Evolutionary conservation across 2,113 vertebrate species (phyloP), one percentile per base, ranked within the genome.

Genomic region (Riparia riparia): DNA sequence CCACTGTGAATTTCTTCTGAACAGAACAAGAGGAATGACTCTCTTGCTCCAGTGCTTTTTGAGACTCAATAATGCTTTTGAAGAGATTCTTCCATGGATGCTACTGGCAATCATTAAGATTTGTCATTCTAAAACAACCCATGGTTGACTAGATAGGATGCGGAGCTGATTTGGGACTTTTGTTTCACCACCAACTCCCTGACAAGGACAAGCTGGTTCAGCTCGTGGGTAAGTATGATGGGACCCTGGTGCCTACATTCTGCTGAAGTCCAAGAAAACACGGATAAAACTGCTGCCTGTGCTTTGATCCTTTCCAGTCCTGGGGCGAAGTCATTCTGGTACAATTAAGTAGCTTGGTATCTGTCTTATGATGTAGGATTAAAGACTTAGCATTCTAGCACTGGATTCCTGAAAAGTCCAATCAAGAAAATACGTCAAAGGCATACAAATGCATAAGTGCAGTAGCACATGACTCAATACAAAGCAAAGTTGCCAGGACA

Each of bases 341-440:
- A 77, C 68, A 93, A 77, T 85, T 96, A 93, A 88, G 58, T 90
- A 88, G 92, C 74, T 93, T 85, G 92, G 41, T 80, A 53, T 88
- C 79, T 88, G 12, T 63, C 71, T 81, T 94, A 50, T 73, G 88
- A 86, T 86, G 90, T 81, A 58, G 86, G 82, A 91, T 96, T 95
- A 95, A 73, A 86, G 78, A 93, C 2, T 96, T 79, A 85, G 39
- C 73, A 86, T 85, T 81, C 37, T 32, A 82, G 49, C 54, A 37
- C 71, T 88, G 39, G 45, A 79, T 87, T 94, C 84, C 85, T 95
- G 90, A 92, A 69, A 90, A 93, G 82, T 64, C 88, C 63, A 58
- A 79, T 90, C 50, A 70, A 73, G 92, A 85, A 90, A 60, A 72
- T 80, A 72, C 1, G 17, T 86, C 82, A 85, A 65, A 97, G 53